These are phyloP conservation scores for Monarcha castaneiventris DNA, from an alignment of 2,113 vertebrate species.

Conservation along the genomic window DNA sequence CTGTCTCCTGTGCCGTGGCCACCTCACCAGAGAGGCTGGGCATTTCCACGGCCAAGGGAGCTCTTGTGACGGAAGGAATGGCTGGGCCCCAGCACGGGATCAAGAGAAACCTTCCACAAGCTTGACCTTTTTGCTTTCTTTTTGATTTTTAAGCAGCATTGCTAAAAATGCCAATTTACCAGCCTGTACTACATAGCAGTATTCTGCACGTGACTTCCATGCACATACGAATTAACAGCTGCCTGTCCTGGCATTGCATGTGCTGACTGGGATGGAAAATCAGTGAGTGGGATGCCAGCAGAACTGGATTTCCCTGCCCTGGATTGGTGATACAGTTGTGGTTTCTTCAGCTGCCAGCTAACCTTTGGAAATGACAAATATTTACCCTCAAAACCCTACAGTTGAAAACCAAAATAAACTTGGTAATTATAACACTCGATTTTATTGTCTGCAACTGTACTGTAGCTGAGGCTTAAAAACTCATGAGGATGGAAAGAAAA, in stretches of 20 bases:
- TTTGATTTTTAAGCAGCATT: neutral
- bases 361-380: constrained; percentile 32
- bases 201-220: neutral
- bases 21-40: neutral
- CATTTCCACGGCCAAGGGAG: neutral
- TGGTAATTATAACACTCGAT: neutral
- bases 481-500: constrained; percentile 12
- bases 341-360: neutral
- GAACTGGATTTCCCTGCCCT: neutral
- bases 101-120: neutral
- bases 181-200: neutral
- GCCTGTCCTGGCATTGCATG: neutral
- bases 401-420: constrained; percentile 22
- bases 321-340: neutral
- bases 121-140: neutral
- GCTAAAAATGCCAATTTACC: neutral
- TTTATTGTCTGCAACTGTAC: neutral
- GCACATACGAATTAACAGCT: neutral
- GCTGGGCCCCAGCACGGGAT: neutral
- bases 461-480: constrained; percentile 6
- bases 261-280: neutral
- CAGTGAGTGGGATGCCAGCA: neutral
- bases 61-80: neutral
- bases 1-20: accelerated
- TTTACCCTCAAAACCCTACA: neutral